phyloP scores from a whole-genome alignment of 2,888 invertebrate genomes.

The Agonopterix heracliana region DNA sequence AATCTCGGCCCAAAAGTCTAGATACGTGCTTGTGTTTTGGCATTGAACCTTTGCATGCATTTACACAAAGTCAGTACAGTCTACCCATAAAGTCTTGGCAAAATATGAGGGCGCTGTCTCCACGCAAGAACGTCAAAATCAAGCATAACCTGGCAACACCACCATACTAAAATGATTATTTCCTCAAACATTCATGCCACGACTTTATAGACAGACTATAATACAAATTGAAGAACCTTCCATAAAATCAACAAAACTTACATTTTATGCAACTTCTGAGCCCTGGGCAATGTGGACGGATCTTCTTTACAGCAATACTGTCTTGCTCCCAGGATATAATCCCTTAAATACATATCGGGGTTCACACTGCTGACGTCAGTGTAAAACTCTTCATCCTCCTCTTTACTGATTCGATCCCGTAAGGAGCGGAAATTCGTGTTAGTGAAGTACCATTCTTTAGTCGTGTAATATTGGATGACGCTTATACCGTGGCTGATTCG shows the following conservation, averaged over 20 bases:
- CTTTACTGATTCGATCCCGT: slow-evolving; percentile 61
- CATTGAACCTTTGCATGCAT: too few relatives aligned
- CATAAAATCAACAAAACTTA: slow-evolving; percentile 48
- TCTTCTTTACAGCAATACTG: slow-evolving; percentile 90
- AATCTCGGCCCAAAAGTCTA: too few relatives aligned
- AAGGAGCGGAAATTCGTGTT: slow-evolving; percentile 76
- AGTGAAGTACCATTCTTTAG: slow-evolving; percentile 86
- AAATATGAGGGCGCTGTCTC: too few relatives aligned
- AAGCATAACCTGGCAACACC: too few relatives aligned
- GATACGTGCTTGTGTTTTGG: too few relatives aligned
- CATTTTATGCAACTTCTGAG: slow-evolving; percentile 79
- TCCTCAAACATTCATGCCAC: too few relatives aligned
- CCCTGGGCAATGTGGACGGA: slow-evolving; percentile 82
- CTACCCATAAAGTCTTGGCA: too few relatives aligned
- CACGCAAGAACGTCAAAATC: too few relatives aligned
- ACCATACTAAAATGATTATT: too few relatives aligned
- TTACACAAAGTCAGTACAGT: too few relatives aligned
- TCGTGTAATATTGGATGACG: slow-evolving; percentile 87
- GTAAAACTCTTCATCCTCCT: slow-evolving; percentile 79
- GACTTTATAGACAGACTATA: too few relatives aligned
- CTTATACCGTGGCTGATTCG: slow-evolving; percentile 78
- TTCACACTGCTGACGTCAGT: slow-evolving; percentile 51
- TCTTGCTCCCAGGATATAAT: slow-evolving; percentile 86
- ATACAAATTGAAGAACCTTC: too few relatives aligned
- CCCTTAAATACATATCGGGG: slow-evolving; percentile 44